A percentile compares a stretch with the other conserved stretches of the same genome.
Conservation (phyloP, 2,888 invertebrate species). For the Melinopterus prodromus region DNA sequence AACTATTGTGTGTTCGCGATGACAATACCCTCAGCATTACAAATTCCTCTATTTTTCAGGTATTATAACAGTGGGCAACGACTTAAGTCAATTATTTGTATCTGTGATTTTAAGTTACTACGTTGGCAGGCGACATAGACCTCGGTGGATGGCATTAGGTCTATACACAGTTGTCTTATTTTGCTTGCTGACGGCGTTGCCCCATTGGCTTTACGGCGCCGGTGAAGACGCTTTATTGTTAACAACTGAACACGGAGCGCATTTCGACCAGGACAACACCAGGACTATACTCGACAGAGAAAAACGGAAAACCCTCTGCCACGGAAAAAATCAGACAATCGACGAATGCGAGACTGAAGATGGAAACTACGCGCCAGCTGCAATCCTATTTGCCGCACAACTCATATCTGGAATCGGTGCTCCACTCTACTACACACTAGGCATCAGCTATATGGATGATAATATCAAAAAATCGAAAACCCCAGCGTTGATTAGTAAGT, state of each 20-base stretch:
- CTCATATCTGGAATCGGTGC: constrained; percentile 77
- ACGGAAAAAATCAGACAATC: constrained; percentile 48
- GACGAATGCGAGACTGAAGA: constrained; percentile 56
- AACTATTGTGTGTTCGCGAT: no score
- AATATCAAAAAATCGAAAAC: constrained; percentile 78
- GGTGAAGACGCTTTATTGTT: constrained; percentile 33
- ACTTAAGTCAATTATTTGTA: constrained; percentile 74
- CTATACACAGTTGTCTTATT: constrained; percentile 69
- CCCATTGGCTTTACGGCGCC: constrained; percentile 68
- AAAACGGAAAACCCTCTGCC: constrained; percentile 67
- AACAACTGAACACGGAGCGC: constrained; percentile 44
- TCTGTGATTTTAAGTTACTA: constrained; percentile 74
- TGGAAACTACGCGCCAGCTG: constrained; percentile 68
- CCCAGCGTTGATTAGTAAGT: constrained; percentile 73
- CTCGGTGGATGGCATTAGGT: constrained; percentile 75
- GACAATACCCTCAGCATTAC: no score
- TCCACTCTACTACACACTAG: constrained; percentile 73
- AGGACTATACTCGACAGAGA: constrained; percentile 61
- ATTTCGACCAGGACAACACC: constrained; percentile 55
- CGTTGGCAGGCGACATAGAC: constrained; percentile 75
- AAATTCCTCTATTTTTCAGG: constrained; percentile 57
- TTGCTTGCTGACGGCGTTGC: constrained; percentile 72
- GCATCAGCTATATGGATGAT: constrained; percentile 79
- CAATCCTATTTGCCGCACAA: constrained; percentile 72
- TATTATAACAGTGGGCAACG: constrained; percentile 77